Conservation (phyloP, 2,113 vertebrate genomes). For the Microtus ochrogaster region DNA sequence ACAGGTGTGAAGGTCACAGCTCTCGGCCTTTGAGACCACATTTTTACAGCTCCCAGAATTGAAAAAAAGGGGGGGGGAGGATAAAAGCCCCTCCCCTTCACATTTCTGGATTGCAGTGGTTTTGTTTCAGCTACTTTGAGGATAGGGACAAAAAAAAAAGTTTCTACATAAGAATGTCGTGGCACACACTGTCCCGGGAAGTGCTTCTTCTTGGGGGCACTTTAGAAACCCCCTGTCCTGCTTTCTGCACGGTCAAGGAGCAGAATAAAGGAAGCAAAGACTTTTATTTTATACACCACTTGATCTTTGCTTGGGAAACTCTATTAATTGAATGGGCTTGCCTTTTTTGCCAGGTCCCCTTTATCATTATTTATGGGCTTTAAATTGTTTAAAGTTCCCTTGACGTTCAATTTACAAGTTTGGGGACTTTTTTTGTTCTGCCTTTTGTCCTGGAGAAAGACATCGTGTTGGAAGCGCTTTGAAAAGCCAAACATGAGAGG, state of each 20-base stretch:
- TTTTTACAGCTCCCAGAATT: background rate
- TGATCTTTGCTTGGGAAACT: slow-evolving; percentile 89
- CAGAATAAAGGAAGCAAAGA: slow-evolving; percentile 73
- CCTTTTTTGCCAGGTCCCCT: slow-evolving; percentile 86
- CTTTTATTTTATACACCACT: slow-evolving; percentile 86
- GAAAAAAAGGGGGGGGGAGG: background rate
- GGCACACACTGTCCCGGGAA: background rate
- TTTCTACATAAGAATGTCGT: slow-evolving; percentile 66
- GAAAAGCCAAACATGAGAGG: slow-evolving; percentile 90
- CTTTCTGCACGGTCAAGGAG: slow-evolving; percentile 65
- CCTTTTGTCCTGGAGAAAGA: slow-evolving; percentile 88
- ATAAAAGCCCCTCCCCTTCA: background rate
- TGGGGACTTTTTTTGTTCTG: slow-evolving; percentile 84
- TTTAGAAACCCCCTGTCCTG: slow-evolving; percentile 39
- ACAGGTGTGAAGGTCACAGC: slow-evolving; percentile 49
- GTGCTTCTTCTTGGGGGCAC: slow-evolving; percentile 22
- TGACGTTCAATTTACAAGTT: slow-evolving; percentile 91
- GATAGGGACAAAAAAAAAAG: slow-evolving; percentile 61
- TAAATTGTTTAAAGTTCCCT: slow-evolving; percentile 89
- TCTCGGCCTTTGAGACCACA: background rate
- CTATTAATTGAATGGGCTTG: slow-evolving; percentile 90
- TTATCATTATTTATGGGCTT: slow-evolving; percentile 91
- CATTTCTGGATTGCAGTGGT: background rate
- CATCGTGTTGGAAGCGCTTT: slow-evolving; percentile 89
- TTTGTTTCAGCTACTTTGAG: slow-evolving; percentile 58